Conservation (phyloP, 2,888 invertebrate species). For the Campopleginae sp. region DNA sequence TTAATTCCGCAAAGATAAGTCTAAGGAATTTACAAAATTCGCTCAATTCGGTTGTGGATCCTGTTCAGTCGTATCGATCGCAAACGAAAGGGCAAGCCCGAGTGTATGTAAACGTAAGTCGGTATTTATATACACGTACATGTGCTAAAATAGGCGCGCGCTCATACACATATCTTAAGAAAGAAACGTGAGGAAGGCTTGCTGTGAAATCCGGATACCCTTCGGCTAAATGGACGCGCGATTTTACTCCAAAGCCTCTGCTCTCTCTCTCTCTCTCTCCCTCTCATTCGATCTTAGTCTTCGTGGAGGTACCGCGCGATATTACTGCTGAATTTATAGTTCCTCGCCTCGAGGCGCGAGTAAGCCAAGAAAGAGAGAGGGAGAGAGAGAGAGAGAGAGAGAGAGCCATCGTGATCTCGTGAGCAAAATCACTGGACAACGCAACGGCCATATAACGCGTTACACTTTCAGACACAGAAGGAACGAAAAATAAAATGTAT, state of each 20-base stretch:
- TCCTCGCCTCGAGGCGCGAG: slow-evolving; percentile 61
- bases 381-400: slow-evolving; percentile 53
- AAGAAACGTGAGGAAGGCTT: slow-evolving; percentile 65
- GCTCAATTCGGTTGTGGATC: slow-evolving; percentile 5
- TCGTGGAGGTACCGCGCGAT: slow-evolving; percentile 63
- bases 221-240: slow-evolving; percentile 51
- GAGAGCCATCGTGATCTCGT: slow-evolving; percentile 44
- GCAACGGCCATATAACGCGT: slow-evolving; percentile 13
- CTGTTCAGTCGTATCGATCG: slow-evolving; percentile 18
- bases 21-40: neutral
- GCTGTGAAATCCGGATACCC: slow-evolving; percentile 66
- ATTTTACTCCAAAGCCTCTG: slow-evolving; percentile 64
- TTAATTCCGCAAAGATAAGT: neutral
- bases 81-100: neutral
- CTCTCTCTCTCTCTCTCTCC: slow-evolving; percentile 43
- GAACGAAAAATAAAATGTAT: neutral
- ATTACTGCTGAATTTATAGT: slow-evolving; percentile 66
- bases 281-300: slow-evolving; percentile 42
- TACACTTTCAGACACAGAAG: slow-evolving; percentile 5
- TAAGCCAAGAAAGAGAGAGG: slow-evolving; percentile 55
- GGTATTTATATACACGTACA: neutral
- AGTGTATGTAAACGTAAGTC: neutral
- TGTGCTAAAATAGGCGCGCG: neutral
- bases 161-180: neutral
- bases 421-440: slow-evolving; percentile 53